A percentile compares a stretch with the other conserved stretches of the same genome.
Conservation (phyloP, 2,888 invertebrate species). For the Cephalotes varians region DNA sequence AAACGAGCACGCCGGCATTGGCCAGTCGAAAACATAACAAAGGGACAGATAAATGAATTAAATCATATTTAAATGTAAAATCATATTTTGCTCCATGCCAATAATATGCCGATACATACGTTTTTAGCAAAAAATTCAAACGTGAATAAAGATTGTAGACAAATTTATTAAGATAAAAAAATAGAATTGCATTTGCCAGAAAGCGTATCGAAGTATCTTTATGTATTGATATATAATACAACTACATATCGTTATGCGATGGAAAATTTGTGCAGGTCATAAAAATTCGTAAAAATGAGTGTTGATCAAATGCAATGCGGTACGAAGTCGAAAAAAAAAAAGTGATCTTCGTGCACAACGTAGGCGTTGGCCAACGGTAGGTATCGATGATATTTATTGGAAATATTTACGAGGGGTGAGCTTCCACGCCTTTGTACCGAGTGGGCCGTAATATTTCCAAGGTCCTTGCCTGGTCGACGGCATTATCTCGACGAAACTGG, state of each 20-base stretch:
- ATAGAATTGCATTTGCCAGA: neutral
- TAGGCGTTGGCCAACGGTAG: conserved; percentile 77
- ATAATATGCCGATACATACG: conserved; percentile 8
- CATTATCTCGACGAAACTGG: conserved; percentile 63
- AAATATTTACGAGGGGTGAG: conserved; percentile 76
- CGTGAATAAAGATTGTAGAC: neutral
- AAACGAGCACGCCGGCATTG: conserved; percentile 27
- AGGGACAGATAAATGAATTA: neutral
- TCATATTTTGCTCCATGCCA: conserved; percentile 48
- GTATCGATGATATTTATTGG: conserved; percentile 75
- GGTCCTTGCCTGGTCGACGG: conserved; percentile 60
- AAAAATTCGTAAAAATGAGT: conserved; percentile 24
- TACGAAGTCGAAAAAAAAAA: conserved; percentile 44
- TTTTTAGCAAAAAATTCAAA: conserved; percentile 33
- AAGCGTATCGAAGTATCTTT: neutral
- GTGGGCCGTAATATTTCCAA: conserved; percentile 69
- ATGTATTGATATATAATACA: neutral
- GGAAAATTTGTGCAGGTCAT: neutral
- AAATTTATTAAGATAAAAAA: neutral
- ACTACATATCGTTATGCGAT: neutral
- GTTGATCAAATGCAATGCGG: conserved; percentile 41
- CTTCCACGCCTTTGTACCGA: conserved; percentile 69
- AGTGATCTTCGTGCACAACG: conserved; percentile 60
- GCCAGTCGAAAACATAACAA: conserved; percentile 34
- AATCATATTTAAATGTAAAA: conserved; percentile 42